These are phyloP conservation scores for Brachionus paranguensis DNA, from an alignment of 1,140 invertebrate species.

Conservation along the genomic window DNA sequence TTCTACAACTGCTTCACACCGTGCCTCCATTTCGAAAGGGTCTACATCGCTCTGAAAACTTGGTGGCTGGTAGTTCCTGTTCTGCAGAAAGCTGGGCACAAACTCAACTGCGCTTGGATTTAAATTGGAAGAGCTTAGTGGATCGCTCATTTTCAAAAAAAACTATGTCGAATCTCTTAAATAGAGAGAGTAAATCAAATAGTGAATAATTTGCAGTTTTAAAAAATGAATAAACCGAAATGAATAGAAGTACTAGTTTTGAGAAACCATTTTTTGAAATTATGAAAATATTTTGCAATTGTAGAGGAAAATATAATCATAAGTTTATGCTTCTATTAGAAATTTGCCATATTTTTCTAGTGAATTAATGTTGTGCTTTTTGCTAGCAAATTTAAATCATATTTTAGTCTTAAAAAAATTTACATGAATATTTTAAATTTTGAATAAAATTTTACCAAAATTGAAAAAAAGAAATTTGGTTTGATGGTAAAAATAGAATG, in stretches of 20 bases:
- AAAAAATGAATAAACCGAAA: not conserved
- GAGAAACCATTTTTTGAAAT: not conserved
- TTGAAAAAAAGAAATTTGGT: no score
- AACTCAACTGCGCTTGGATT: constrained; percentile 25
- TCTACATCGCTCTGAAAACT: not conserved
- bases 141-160: not conserved
- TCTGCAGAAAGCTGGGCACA: constrained; percentile 3
- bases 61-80: not conserved
- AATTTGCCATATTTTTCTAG: not conserved
- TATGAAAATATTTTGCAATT: not conserved
- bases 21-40: constrained; percentile 14
- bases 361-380: not conserved
- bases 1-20: constrained; percentile 27
- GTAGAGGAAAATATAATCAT: not conserved
- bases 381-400: not conserved
- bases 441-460: not conserved
- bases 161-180: not conserved
- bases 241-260: not conserved
- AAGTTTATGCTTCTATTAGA: not conserved
- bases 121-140: not conserved
- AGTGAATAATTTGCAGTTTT: not conserved
- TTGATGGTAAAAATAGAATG: no score
- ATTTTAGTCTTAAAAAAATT: not conserved
- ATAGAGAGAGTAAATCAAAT: not conserved
- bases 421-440: not conserved